Conservation (phyloP, 1,140 invertebrate species). For the Chironomus tepperi region DNA sequence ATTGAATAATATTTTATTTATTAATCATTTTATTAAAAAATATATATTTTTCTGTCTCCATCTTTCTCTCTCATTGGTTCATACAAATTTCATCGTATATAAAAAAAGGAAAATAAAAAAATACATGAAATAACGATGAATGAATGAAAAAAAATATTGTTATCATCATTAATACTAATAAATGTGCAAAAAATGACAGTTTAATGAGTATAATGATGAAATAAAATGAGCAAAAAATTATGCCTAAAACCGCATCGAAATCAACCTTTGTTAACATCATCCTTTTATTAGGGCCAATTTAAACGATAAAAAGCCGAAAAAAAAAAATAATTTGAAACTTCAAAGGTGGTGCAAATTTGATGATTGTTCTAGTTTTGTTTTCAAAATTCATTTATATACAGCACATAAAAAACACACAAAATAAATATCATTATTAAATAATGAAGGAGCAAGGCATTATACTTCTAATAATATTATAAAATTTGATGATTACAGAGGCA, state of each 20-base stretch:
- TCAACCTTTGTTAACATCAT: constrained; percentile 13
- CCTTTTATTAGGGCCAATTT: constrained; percentile 12
- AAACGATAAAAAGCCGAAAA: not conserved
- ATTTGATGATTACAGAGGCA: not conserved
- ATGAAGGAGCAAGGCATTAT: not conserved
- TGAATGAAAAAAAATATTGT: not conserved
- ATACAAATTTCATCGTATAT: not conserved
- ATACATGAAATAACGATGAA: not conserved
- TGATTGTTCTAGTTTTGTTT: constrained; percentile 9
- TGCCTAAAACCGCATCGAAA: constrained; percentile 3
- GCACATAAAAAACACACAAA: not conserved
- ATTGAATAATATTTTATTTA: constrained; percentile 10
- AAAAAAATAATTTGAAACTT: constrained; percentile 8
- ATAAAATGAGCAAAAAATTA: constrained; percentile 10
- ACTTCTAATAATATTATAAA: not conserved
- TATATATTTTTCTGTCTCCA: not conserved
- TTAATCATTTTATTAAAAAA: constrained; percentile 10
- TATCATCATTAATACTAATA: constrained; percentile 10
- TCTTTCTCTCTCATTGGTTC: not conserved
- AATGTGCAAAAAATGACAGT: constrained; percentile 4
- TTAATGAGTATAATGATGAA: constrained; percentile 14
- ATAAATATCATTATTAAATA: constrained; percentile 10
- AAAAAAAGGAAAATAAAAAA: not conserved
- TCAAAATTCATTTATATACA: not conserved
- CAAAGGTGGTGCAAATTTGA: constrained; percentile 7